Evolutionary conservation across 2,888 invertebrate species (phyloP), one percentile per base, ranked within the genome.

Genomic region (Caenorhabditis auriculariae): DNA sequence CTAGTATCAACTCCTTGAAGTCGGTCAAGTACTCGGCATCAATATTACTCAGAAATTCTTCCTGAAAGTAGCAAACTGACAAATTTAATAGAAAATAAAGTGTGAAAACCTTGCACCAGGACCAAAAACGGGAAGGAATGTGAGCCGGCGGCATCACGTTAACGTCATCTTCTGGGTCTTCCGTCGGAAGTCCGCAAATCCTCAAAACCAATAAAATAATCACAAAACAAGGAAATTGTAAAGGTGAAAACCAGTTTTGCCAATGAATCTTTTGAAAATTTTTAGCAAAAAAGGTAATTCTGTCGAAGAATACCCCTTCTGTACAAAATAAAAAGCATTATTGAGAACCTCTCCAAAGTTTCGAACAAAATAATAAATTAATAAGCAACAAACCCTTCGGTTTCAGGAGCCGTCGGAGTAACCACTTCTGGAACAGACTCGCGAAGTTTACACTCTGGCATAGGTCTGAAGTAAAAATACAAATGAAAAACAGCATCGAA

Each of bases 121-220:
- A 59, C 70, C 70, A 70, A 37, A 70, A 70, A 19, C 64, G 48
- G 19, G 60, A 54, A 29, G 62, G 55, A 15, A 69, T 43, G 35
- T 66, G 53, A 21, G 48, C 45, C 2, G 65, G 65, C 12, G 67
- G 65, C 53, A 54, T 63, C 6, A 50, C 50, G 35, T 66, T 50
- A 6, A 63, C 39, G 7, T 67, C 49, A 17, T 66, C 67, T 3
- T 62, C 65, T 5, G 51, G 54, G 4, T 43, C 21, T 24, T 66
- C 66, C 15, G 54, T 54, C 1, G 64, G 66, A 24, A 69, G 53
- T 17, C 56, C 43, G 28, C 61, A 69, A 2, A 67, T 60, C 42
- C 61, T 65, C 32, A n/a, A 60, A 50, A 4, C 7, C 27, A 29
- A 12, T 28, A n/a, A n/a, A n/a, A n/a, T n/a, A n/a, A n/a, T n/a